These are phyloP conservation scores for Melieria omissa DNA, from an alignment of 2,888 invertebrate genomes.

Conservation along the genomic window DNA sequence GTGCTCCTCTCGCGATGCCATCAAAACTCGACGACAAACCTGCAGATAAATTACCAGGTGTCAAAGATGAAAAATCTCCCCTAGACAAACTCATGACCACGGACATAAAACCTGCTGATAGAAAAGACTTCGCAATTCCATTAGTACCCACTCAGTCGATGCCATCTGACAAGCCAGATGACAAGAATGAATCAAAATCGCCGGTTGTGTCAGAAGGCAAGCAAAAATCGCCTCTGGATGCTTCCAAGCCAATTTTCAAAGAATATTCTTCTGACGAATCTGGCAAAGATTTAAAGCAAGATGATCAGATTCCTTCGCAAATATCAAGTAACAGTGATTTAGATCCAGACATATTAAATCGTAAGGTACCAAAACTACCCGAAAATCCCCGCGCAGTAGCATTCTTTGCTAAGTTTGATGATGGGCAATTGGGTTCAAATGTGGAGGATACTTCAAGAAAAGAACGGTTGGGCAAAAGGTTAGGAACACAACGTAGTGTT, in stretches of 20 bases:
- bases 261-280: slow-evolving; percentile 3
- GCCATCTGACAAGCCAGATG: background rate
- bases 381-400: slow-evolving; percentile 45
- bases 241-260: background rate
- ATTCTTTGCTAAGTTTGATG: slow-evolving; percentile 55
- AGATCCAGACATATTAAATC: too few relatives aligned
- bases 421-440: slow-evolving; percentile 11
- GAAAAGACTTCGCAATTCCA: too few relatives aligned
- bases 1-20: background rate
- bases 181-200: slow-evolving; percentile 7
- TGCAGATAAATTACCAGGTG: background rate
- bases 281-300: background rate
- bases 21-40: background rate
- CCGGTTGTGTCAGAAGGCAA: background rate
- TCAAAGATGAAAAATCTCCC: background rate
- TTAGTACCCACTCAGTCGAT: background rate
- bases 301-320: background rate
- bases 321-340: too few relatives aligned
- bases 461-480: slow-evolving; percentile 12
- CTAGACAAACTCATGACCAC: background rate
- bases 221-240: background rate
- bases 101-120: background rate
- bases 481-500: too few relatives aligned
- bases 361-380: background rate
- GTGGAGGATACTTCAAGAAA: slow-evolving; percentile 24